These are phyloP conservation scores for Lepidotrigona ventralis DNA, from an alignment of 1,140 invertebrate species.

Conservation along the genomic window DNA sequence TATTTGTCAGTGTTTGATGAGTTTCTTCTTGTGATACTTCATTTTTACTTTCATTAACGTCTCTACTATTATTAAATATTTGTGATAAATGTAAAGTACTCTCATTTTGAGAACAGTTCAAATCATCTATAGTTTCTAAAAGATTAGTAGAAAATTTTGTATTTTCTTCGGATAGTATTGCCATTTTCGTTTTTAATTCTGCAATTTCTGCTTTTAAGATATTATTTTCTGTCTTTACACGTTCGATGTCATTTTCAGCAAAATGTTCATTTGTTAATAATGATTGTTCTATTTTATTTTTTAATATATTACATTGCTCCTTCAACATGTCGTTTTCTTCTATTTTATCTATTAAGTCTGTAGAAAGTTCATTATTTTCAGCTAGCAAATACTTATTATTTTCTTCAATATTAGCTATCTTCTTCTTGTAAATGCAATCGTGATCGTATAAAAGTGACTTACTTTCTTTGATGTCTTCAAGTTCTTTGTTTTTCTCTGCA, in stretches of 20 bases:
- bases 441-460: conserved; percentile 50
- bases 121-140: conserved; percentile 11
- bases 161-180: conserved; percentile 43
- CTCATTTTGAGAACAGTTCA: conserved; percentile 3
- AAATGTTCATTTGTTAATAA: conserved; percentile 4
- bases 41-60: conserved; percentile 50
- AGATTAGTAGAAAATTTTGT: conserved; percentile 37
- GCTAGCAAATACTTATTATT: conserved; percentile 33
- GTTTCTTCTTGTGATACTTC: conserved; percentile 44
- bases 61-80: conserved; percentile 30
- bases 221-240: conserved; percentile 41
- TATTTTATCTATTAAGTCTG: conserved; percentile 51
- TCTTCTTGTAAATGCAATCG: conserved; percentile 45
- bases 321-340: conserved; percentile 51
- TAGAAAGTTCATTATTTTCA: conserved; percentile 52
- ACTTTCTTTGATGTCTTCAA: conserved; percentile 57
- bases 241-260: conserved; percentile 35
- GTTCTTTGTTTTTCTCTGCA: conserved; percentile 53
- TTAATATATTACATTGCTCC: conserved; percentile 31
- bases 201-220: conserved; percentile 39
- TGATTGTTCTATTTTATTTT: conserved; percentile 40
- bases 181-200: conserved; percentile 50
- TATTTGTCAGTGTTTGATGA: conserved; percentile 29
- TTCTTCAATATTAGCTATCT: conserved; percentile 38
- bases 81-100: conserved; percentile 31